Conservation (phyloP, 2,797 vertebrate species). For the Diceros bicornis region DNA sequence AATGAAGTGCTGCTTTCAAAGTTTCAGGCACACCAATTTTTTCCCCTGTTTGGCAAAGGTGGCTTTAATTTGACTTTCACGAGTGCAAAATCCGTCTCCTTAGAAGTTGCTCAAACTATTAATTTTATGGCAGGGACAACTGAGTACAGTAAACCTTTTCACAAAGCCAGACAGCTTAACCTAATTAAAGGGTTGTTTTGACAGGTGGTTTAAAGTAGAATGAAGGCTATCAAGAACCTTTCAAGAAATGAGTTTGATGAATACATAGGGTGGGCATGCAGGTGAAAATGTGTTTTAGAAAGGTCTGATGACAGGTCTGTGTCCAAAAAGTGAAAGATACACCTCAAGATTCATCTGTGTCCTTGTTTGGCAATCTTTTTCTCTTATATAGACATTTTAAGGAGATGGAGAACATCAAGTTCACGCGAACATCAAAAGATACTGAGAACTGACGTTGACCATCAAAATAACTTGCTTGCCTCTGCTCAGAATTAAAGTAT, state of each 20-base stretch:
- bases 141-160: constrained; percentile 89
- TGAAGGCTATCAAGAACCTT: constrained; percentile 82
- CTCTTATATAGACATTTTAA: constrained; percentile 28
- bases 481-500: neutral
- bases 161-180: constrained; percentile 90
- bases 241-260: constrained; percentile 82
- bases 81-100: constrained; percentile 85
- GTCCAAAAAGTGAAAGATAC: constrained; percentile 64
- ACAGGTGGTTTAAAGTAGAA: constrained; percentile 88
- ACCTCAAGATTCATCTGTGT: neutral
- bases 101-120: constrained; percentile 88
- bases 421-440: neutral
- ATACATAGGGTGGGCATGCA: constrained; percentile 75
- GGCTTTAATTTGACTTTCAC: constrained; percentile 89
- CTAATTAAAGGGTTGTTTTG: constrained; percentile 91
- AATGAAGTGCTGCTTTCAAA: constrained; percentile 89
- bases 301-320: constrained; percentile 79
- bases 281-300: constrained; percentile 86
- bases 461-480: neutral
- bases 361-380: neutral
- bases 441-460: neutral
- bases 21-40: constrained; percentile 85
- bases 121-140: constrained; percentile 89
- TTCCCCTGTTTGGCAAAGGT: constrained; percentile 86
- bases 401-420: constrained; percentile 74